These are phyloP conservation scores for Stegodyphus dumicola DNA, from an alignment of 1,140 invertebrate genomes.

Conservation along the genomic window DNA sequence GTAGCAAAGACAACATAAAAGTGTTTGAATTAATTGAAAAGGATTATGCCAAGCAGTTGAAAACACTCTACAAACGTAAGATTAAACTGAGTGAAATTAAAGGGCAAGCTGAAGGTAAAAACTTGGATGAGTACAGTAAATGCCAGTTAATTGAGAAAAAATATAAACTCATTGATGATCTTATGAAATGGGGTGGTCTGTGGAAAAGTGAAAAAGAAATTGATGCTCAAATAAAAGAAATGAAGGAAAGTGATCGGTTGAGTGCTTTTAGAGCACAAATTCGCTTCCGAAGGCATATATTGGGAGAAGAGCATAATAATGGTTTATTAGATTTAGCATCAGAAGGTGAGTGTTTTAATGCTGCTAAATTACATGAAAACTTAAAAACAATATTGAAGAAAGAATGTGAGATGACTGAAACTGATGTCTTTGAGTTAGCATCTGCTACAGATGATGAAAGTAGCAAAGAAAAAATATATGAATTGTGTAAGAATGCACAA, in stretches of 20 bases:
- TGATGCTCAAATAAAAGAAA: slow-evolving; percentile 43
- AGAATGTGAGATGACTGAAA: slow-evolving; percentile 37
- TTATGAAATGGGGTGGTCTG: slow-evolving; percentile 54
- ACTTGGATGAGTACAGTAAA: slow-evolving; percentile 2
- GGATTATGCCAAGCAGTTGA: slow-evolving; percentile 35
- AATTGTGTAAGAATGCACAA: slow-evolving; percentile 32
- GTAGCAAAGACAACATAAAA: slow-evolving; percentile 47
- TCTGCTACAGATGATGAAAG: slow-evolving; percentile 41
- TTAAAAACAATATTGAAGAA: slow-evolving; percentile 38
- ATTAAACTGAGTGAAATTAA: slow-evolving; percentile 12
- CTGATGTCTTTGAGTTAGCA: slow-evolving; percentile 38
- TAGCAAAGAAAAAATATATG: slow-evolving; percentile 21
- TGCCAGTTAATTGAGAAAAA: slow-evolving; percentile 47
- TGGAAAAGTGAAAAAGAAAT: slow-evolving; percentile 60
- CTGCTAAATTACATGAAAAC: slow-evolving; percentile 37
- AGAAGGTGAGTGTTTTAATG: slow-evolving; percentile 47
- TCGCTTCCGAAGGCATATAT: slow-evolving; percentile 44
- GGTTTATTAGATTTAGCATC: slow-evolving; percentile 51
- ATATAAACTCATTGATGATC: slow-evolving; percentile 56
- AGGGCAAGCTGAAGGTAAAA: slow-evolving; percentile 2
- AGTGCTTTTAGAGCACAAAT: slow-evolving; percentile 52
- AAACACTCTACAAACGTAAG: slow-evolving; percentile 31
- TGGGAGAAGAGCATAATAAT: slow-evolving; percentile 49
- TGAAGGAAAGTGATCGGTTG: slow-evolving; percentile 38
- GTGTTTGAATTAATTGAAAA: slow-evolving; percentile 36